Conservation (phyloP, 2,797 vertebrate genomes). For the Vipera latastei region DNA sequence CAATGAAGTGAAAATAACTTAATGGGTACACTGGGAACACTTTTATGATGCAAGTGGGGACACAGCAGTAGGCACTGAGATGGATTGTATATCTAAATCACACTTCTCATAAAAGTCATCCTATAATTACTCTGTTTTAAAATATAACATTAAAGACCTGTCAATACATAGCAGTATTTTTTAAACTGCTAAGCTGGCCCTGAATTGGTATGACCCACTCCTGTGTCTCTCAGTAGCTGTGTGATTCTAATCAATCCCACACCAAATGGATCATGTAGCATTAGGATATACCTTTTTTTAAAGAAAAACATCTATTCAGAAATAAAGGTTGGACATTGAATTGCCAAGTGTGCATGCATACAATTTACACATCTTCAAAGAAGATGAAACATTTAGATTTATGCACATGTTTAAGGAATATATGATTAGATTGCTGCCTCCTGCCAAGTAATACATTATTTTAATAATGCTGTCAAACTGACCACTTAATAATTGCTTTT, state of each 20-base stretch:
- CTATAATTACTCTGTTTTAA: background rate
- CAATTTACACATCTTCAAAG: background rate
- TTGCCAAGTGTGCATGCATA: background rate
- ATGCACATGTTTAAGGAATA: background rate
- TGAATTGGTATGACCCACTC: background rate
- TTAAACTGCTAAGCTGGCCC: background rate
- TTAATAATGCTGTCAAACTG: background rate
- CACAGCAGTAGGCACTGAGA: background rate
- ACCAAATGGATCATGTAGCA: background rate
- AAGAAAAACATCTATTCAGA: background rate
- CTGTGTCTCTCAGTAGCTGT: background rate
- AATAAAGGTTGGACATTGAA: background rate
- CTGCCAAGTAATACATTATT: background rate
- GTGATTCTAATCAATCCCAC: background rate
- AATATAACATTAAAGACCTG: background rate
- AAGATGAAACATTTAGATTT: background rate
- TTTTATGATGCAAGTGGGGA: background rate
- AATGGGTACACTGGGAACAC: background rate
- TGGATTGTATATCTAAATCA: background rate
- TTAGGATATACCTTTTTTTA: background rate
- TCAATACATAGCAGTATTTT: background rate
- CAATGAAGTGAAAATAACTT: background rate
- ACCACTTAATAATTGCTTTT: background rate
- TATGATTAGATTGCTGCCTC: background rate
- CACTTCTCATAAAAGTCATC: background rate